Evolutionary conservation across 53 echinoderm and acorn worm genomes (phyloP), one percentile per base, ranked within the genome.

Genomic region (Echinometra lucunter): DNA sequence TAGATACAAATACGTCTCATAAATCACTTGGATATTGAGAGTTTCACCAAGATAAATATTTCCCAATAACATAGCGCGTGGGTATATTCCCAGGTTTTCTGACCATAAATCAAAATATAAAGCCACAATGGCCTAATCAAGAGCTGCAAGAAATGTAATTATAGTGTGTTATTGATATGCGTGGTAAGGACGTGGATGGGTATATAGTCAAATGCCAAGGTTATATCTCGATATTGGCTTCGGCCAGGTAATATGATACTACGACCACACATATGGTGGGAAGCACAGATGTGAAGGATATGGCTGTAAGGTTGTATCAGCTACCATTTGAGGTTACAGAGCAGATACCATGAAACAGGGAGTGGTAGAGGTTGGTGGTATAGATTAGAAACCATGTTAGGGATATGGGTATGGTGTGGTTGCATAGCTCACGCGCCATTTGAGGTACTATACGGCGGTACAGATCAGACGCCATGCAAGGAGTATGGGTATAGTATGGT

Each of bases 131-230:
- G 42, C 78, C 78, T 42, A 78, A 78, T 78, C 78, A 78, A 6
- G 40, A 40, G 78, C 23, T 40, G 78, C 78, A 78, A 78, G 42
- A 38, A 78, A 42, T 78, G 78, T 42, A 78, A 78, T 78, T 78
- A 78, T 78, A 42, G 78, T 38, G 38, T 78, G 78, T 78, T 78
- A 78, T 78, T 78, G 40, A 78, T 78, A 78, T 78, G 78, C 38
- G 21, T 5, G 38, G 42, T 19, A 30, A 78, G 42, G 38, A 78
- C 19, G 78, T 19, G 19, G 78, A 2, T 40, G 78, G n/a, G 42
- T 78, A 16, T 78, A 42, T 13, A 38, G 40, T 42, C 38, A 78
- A 78, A 78, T 78, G 78, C 78, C 78, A 78, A 78, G 78, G 78
- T 69, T 69, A 69, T 34, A 69, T 69, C 30, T 69, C 69, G 34